Percentiles rank a stretch among this genome's conserved stretches.
Evolutionary conservation across 2,888 invertebrate genomes (phyloP).

Genomic region (Aelia acuminata): DNA sequence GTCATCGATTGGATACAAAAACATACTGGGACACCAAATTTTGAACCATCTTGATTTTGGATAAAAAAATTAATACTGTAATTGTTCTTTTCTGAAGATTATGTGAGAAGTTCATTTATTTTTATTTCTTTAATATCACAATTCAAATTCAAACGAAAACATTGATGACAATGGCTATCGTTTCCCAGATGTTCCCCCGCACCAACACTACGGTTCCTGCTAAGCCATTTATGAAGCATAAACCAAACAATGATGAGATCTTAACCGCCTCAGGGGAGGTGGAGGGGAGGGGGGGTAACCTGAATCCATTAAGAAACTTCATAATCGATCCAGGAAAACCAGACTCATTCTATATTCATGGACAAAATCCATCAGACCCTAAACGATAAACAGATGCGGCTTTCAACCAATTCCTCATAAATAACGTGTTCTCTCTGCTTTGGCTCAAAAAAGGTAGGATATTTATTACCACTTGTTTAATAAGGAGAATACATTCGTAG

Average conservation of each 20-base stretch:
- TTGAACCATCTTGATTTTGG: no score
- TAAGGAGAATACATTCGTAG: no score
- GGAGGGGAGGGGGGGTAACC: neutral
- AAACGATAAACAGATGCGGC: conserved; percentile 3
- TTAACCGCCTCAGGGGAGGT: neutral
- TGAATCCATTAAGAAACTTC: conserved; percentile 28
- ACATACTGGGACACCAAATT: no score
- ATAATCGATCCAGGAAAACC: conserved; percentile 16
- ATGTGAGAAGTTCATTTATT: no score
- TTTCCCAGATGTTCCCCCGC: neutral
- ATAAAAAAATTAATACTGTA: no score
- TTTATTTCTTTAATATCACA: no score
- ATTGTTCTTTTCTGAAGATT: no score
- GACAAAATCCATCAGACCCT: neutral
- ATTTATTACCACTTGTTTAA: no score
- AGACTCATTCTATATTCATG: neutral
- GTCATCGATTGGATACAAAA: no score
- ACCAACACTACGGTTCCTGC: neutral
- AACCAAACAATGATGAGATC: neutral
- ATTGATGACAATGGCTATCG: neutral
- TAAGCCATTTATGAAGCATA: neutral
- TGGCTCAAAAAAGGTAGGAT: neutral
- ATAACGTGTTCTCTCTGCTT: neutral
- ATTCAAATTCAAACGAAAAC: neutral
- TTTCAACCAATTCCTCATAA: conserved; percentile 8